Evolutionary conservation across 2,797 vertebrate species (phyloP), one percentile per base, ranked within the genome.

Genomic region (Mastacembelus armatus): DNA sequence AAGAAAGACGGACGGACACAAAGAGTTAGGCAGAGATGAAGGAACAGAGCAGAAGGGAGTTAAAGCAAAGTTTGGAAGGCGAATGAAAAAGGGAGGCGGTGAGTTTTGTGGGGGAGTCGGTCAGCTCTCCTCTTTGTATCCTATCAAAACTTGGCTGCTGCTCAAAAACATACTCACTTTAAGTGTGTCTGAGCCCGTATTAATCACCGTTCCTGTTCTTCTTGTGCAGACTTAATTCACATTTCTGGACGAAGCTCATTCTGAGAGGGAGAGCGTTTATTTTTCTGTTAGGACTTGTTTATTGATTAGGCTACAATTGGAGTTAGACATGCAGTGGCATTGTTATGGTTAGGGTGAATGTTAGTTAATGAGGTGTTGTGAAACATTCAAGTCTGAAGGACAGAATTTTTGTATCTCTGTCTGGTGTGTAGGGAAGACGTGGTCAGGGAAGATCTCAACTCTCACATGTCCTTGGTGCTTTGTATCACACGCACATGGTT

Each of bases 21-120:
- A 55, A 36, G 56, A 69, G 15, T 0, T 18, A 52, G 10, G 40
- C n/a, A 4, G 48, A 32, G 30, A 58, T 29, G 26, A 11, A 66
- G 52, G 67, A 61, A 4, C 35, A 74, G 62, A 57, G 35, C 45
- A 49, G 59, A 45, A n/a, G 56, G 54, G 70, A 55, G 75, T 39
- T 43, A 66, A 49, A 74, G 80, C 52, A 3, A 27, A 44, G 56
- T 80, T 57, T 66, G 67, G 52, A 55, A 45, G 63, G 73, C 48
- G 52, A 47, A 43, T 26, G 47, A 59, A 59, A n/a, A 65, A 50
- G 63, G 45, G 73, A 71, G 75, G 80, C 78, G 80, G 77, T 64
- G 10, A 39, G 57, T 60, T 52, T 24, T 84, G 86, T 29, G 81
- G 81, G 83, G 83, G 88, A 85, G 87, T 81, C 35, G 52, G 76